phyloP scores from a whole-genome alignment of 2,113 vertebrate genomes.

The Leptobrachium leishanense region DNA sequence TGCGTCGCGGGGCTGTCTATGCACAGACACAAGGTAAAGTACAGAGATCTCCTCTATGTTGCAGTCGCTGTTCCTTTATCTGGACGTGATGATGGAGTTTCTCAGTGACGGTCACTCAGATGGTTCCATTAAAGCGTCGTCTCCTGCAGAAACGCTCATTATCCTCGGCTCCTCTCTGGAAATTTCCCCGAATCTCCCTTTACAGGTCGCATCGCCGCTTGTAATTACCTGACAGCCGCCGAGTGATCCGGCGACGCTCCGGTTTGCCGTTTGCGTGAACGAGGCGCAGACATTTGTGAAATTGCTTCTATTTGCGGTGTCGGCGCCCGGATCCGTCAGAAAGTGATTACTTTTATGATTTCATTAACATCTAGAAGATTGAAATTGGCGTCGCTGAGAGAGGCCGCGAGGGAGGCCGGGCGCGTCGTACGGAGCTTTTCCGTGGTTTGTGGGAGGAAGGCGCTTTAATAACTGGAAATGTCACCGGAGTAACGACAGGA shows the following conservation, averaged over 20 bases:
- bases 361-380: conserved; percentile 46
- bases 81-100: too few relatives aligned
- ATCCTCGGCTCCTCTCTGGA: conserved; percentile 7
- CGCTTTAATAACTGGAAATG: conserved; percentile 1
- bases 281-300: not conserved
- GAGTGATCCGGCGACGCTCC: not conserved
- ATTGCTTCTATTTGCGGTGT: conserved; percentile 34
- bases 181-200: not conserved
- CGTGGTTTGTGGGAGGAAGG: conserved; percentile 13
- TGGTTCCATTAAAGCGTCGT: not conserved
- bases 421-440: conserved; percentile 2
- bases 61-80: too few relatives aligned
- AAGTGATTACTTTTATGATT: conserved; percentile 46
- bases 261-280: not conserved
- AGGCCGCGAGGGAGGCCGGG: not conserved
- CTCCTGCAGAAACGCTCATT: conserved; percentile 20
- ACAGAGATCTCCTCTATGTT: too few relatives aligned
- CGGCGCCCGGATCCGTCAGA: conserved; percentile 35
- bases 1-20: too few relatives aligned
- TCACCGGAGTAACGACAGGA: not conserved
- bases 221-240: conserved; percentile 17
- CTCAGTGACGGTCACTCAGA: not conserved
- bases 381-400: conserved; percentile 24
- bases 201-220: conserved; percentile 21
- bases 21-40: too few relatives aligned